Base-by-base conservation (phyloP, 2,113 vertebrate species). In the Motacilla tschutschensis region DNA sequence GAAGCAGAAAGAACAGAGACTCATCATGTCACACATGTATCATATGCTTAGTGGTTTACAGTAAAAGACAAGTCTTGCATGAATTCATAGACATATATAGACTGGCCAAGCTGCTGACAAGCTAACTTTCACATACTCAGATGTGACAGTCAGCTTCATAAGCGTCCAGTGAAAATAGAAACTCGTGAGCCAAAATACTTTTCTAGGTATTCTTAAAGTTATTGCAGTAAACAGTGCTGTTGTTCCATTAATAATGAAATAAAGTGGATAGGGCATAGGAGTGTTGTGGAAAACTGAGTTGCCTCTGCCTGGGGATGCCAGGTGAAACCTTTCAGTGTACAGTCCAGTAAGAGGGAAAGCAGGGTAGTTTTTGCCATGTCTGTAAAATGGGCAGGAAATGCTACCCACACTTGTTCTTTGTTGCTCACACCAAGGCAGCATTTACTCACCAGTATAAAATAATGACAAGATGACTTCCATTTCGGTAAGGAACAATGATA, bases 1-100 rank as follows among this genome's bases (percentile, higher is more conserved):
- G 94, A 93, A 93, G 91, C 93, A 89, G 91, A 92, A 96, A 92
- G 74, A 83, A 65, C 60, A 88, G 66, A 89, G 66, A 67, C 58
- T 86, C 78, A 57, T 85, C 2, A 0, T 87, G 53, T 88, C 58
- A 87, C 38, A 44, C 16, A 6, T 1, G 0, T 71, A 90, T 92
- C 88, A 85, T 72, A 55, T 90, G 73, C 46, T 89, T 26, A 54
- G 2, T 92, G 24, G 14, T 55, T 86, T 88, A 58, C 64, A 67
- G 83, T 59, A 44, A 88, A 75, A 87, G 55, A 29, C 41, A 85
- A 50, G 41, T 90, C 82, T 82, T 47, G 55, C 83, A 38, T 76
- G 14, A 81, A 25, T 67, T 79, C 50, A 25, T 11, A 58, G 43
- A 36, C n/a, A 63, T 35, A 65, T 48, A 22, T 11, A 63, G 62